These are phyloP conservation scores for Conus canariensis DNA, from an alignment of 2,888 invertebrate genomes.

Conservation along the genomic window DNA sequence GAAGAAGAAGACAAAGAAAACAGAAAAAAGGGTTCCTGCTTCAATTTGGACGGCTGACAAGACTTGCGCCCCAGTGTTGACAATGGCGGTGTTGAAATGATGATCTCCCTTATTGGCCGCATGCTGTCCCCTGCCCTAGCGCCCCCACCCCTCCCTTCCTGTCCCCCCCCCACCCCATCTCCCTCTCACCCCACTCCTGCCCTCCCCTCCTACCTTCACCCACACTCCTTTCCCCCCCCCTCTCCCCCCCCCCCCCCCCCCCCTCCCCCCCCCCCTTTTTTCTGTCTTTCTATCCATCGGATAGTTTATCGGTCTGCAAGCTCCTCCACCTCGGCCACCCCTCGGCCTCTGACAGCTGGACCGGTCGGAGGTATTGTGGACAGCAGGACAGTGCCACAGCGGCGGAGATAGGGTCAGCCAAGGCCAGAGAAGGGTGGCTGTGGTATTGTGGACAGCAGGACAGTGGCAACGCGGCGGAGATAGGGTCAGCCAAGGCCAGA, in stretches of 20 bases:
- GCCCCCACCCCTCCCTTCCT: background rate
- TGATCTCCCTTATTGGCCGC: background rate
- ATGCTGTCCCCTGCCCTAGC: background rate
- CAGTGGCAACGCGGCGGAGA: too few relatives aligned
- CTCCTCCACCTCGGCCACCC: too few relatives aligned
- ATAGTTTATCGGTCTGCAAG: too few relatives aligned
- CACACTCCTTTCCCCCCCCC: background rate
- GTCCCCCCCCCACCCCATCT: background rate
- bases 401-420: too few relatives aligned
- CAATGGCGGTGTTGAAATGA: background rate
- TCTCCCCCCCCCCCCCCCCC: background rate
- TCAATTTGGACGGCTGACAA: background rate
- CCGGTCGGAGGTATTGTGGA: too few relatives aligned
- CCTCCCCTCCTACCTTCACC: background rate
- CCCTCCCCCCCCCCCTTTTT: background rate
- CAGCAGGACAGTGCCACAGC: too few relatives aligned
- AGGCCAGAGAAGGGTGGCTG: too few relatives aligned
- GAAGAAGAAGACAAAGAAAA: background rate
- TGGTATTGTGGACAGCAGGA: too few relatives aligned
- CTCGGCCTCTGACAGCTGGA: too few relatives aligned
- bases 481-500: too few relatives aligned
- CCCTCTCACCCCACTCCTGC: background rate
- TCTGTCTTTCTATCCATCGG: background rate
- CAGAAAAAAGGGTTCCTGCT: background rate
- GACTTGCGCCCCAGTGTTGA: conserved; percentile 7